phyloP scores from a whole-genome alignment of 2,797 vertebrate genomes.

The Paedocypris micromegethes region DNA sequence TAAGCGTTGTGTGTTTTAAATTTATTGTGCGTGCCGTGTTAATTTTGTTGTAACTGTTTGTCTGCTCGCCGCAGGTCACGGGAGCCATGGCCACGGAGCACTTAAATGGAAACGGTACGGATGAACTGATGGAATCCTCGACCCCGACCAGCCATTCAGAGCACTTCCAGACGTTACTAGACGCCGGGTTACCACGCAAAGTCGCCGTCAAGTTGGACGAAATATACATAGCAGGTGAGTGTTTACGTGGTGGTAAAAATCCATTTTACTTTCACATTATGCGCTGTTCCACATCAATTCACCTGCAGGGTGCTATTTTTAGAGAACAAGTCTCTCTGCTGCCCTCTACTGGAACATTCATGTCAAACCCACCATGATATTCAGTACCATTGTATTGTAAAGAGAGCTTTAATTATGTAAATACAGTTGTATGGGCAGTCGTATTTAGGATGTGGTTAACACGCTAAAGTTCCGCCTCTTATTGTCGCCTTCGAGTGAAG shows the following conservation, averaged over 20 bases:
- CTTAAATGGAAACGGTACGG: conserved; percentile 99
- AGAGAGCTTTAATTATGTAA: too few relatives aligned
- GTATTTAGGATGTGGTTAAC: too few relatives aligned
- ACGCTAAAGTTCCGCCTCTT: too few relatives aligned
- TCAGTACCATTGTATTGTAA: too few relatives aligned
- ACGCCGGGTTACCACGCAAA: conserved; percentile 99
- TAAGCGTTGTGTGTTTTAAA: conserved; percentile 45
- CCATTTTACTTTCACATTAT: conserved; percentile 41
- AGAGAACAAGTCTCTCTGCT: too few relatives aligned
- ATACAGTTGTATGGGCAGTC: too few relatives aligned
- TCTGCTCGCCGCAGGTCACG: conserved; percentile 80
- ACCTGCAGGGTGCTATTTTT: too few relatives aligned
- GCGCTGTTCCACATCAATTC: too few relatives aligned
- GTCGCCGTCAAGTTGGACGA: conserved; percentile 99
- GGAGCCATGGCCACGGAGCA: conserved; percentile 99
- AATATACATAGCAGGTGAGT: conserved; percentile 99
- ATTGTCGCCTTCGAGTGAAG: too few relatives aligned
- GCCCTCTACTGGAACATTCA: too few relatives aligned
- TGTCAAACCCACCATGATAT: too few relatives aligned
- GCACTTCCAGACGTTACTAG: conserved; percentile 99
- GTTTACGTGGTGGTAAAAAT: conserved; percentile 18
- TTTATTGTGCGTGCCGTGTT: conserved; percentile 58
- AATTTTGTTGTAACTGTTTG: too few relatives aligned
- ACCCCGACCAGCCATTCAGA: conserved; percentile 99
- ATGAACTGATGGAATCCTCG: conserved; percentile 99